phyloP scores from a whole-genome alignment of 2,888 invertebrate genomes.

The Endotricha flammealis region DNA sequence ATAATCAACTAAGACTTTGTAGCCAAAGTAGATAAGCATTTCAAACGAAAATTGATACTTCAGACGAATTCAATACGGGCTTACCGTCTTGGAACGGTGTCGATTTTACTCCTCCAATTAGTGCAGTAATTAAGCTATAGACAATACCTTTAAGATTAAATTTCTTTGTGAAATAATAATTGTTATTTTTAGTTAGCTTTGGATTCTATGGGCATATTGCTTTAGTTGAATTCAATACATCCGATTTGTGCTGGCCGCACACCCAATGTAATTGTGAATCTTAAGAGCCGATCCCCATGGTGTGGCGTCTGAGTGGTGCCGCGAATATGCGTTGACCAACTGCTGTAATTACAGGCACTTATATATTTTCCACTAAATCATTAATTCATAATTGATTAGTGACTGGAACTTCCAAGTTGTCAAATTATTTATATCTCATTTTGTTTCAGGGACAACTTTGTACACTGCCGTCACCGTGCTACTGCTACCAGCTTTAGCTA shows the following conservation, averaged over 20 bases:
- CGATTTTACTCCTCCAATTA: constrained; percentile 38
- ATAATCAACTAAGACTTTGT: constrained; percentile 10
- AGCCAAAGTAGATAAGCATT: constrained; percentile 9
- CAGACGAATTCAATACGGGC: constrained; percentile 17
- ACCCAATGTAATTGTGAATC: no score
- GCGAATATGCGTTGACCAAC: no score
- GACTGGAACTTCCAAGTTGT: no score
- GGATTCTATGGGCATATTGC: no score
- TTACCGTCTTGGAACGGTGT: constrained; percentile 22
- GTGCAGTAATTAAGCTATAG: constrained; percentile 28
- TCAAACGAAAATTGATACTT: constrained; percentile 18
- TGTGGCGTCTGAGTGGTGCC: no score
- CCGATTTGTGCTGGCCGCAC: no score
- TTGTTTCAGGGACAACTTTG: constrained; percentile 42
- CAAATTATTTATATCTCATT: no score
- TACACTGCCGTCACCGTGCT: constrained; percentile 40
- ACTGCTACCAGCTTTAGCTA: constrained; percentile 45
- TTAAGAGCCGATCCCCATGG: no score
- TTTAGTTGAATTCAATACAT: no score
- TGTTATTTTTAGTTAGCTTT: constrained; percentile 2
- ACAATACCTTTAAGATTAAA: constrained; percentile 28
- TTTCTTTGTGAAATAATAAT: constrained; percentile 14
- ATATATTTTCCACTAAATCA: no score
- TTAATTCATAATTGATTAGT: no score
- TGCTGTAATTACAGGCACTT: no score